Percentiles rank a stretch among this genome's conserved stretches.
Conservation (phyloP, 2,888 invertebrate species). For the Meta bourneti region DNA sequence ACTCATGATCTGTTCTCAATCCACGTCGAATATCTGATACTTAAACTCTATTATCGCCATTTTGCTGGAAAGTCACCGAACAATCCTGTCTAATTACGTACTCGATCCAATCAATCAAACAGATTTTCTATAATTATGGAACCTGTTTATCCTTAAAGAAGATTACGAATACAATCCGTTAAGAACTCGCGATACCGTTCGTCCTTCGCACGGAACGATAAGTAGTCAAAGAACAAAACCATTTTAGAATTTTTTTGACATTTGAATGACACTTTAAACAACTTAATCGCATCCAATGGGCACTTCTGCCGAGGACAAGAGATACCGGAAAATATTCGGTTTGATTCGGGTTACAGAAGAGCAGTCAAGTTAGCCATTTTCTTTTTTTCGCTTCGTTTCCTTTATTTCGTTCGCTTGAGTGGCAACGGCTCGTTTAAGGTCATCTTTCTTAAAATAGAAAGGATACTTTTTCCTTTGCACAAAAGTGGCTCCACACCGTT, state of each 20-base stretch:
- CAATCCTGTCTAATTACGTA: too few relatives aligned
- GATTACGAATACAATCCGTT: too few relatives aligned
- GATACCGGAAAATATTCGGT: conserved; percentile 6
- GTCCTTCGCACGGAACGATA: not conserved
- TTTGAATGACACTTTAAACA: conserved; percentile 6
- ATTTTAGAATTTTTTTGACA: not conserved
- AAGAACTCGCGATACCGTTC: too few relatives aligned
- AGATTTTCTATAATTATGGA: too few relatives aligned
- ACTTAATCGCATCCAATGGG: not conserved
- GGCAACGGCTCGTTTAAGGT: conserved; percentile 48
- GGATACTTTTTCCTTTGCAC: not conserved
- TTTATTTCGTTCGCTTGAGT: conserved; percentile 26
- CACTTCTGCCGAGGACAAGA: conserved; percentile 16
- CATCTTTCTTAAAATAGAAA: conserved; percentile 51
- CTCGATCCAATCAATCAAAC: too few relatives aligned
- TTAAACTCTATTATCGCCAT: too few relatives aligned
- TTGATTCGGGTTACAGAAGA: conserved; percentile 47
- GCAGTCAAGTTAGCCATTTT: conserved; percentile 48
- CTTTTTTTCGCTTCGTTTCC: not conserved
- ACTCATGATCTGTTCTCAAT: too few relatives aligned
- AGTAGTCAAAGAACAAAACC: not conserved
- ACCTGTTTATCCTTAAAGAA: too few relatives aligned
- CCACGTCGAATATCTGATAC: too few relatives aligned
- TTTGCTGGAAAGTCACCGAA: too few relatives aligned
- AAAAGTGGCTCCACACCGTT: too few relatives aligned